Percentiles rank a stretch among this genome's conserved stretches.
Evolutionary conservation across 1,140 invertebrate species (phyloP).

Genomic region (Riptortus pedestris): DNA sequence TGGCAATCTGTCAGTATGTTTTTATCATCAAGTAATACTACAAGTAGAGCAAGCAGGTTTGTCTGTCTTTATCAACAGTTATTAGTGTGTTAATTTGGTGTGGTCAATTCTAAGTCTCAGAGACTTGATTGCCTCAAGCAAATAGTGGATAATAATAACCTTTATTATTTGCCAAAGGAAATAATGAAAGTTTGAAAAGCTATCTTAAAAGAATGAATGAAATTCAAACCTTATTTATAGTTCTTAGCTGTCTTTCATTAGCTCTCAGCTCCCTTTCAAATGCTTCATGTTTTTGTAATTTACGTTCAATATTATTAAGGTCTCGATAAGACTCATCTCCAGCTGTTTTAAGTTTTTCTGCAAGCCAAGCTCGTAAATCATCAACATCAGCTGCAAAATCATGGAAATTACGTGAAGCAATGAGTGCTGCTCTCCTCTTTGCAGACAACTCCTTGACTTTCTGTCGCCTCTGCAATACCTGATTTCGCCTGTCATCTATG

Average conservation of each 20-base stretch:
- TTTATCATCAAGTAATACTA: too few species aligned
- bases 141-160: too few species aligned
- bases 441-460: constrained; percentile 64
- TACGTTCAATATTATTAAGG: constrained; percentile 79
- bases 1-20: too few species aligned
- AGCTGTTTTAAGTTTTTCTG: constrained; percentile 82
- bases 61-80: too few species aligned
- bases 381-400: constrained; percentile 82
- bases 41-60: too few species aligned
- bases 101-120: too few species aligned
- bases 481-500: constrained; percentile 60
- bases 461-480: constrained; percentile 61
- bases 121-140: too few species aligned
- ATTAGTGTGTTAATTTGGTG: too few species aligned
- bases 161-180: too few species aligned
- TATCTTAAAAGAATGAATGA: not conserved
- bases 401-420: constrained; percentile 68
- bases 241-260: constrained; percentile 76
- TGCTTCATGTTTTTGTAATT: constrained; percentile 94
- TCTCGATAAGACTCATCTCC: constrained; percentile 89
- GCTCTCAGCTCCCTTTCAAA: constrained; percentile 89
- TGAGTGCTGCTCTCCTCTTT: constrained; percentile 56
- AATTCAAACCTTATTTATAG: constrained; percentile 58
- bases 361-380: constrained; percentile 78
- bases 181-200: not conserved